Base-by-base conservation (phyloP, 2,113 vertebrate genomes). In the Lepisosteus oculatus region DNA sequence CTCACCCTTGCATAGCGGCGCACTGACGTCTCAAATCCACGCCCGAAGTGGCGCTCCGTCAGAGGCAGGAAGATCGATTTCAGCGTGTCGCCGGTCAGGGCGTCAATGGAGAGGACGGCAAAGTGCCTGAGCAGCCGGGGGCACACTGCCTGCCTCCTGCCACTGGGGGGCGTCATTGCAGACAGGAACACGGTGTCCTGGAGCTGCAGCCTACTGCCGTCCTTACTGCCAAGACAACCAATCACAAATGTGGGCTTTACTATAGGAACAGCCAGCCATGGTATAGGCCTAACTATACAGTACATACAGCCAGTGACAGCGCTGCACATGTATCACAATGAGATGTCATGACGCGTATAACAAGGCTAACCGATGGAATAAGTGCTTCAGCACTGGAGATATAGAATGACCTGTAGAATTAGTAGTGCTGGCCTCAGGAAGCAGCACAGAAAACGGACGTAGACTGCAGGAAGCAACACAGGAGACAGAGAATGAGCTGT, bases 131-230 rank as follows among this genome's bases (percentile, higher is more conserved):
- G 65, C 77, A 72, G 61, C 0, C 0, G 44, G 61, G 74, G 74
- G 43, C 66, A 81, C 69, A 79, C 59, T 80, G 56, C 72, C 9
- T 65, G 17, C 59, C 74, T 84, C 85, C 85, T 68, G 74, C 91
- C 91, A 91, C 85, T 79, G 91, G 90, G 89, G 83, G 92, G 89
- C 44, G 67, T 81, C 70, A 80, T 56, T 81, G 57, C 73, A 11
- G 66, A 15, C 61, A 93, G 78, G 77, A 88, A 76, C 44, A 65
- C 74, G 43, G 44, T 77, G 80, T 88, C 86, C 83, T 91, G 87
- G 85, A 79, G 74, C 74, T 55, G 55, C 29, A 76, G 77, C 79
- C 80, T 63, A 72, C 56, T 67, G 29, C 73, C 77, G 63, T 74
- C 77, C 80, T 85, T 84, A 73, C 79, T 78, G 63, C 62, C 75